Evolutionary conservation across 1,140 invertebrate genomes (phyloP).

Genomic region (Platyscapa corneri): DNA sequence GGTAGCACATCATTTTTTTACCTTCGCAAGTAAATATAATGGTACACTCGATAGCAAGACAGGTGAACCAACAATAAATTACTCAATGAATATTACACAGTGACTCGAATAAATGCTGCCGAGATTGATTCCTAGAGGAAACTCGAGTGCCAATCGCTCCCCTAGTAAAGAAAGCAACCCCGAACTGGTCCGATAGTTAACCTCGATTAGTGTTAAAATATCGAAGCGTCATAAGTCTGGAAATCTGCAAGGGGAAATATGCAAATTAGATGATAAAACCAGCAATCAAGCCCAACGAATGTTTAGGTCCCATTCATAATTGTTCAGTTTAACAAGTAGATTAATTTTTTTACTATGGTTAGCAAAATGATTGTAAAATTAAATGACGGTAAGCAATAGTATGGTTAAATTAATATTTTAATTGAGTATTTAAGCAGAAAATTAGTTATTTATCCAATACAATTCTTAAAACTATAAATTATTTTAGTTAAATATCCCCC

Average conservation of each 20-base stretch:
- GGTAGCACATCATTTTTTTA: conserved; percentile 33
- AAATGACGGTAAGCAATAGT: conserved; percentile 17
- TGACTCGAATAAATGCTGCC: conserved; percentile 80
- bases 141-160: conserved; percentile 73
- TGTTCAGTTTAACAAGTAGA: not conserved
- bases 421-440: conserved; percentile 6
- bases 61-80: conserved; percentile 59
- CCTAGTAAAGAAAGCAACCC: conserved; percentile 69
- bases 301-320: conserved; percentile 14
- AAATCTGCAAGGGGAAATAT: conserved; percentile 74
- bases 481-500: conserved; percentile 39
- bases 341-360: conserved; percentile 34
- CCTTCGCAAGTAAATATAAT: conserved; percentile 44
- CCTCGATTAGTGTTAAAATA: conserved; percentile 78
- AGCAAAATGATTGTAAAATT: conserved; percentile 32
- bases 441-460: conserved; percentile 33
- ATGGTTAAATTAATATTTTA: conserved; percentile 28
- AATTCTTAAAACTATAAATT: conserved; percentile 30
- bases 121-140: conserved; percentile 78
- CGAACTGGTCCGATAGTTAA: conserved; percentile 75
- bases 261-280: conserved; percentile 51
- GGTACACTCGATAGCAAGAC: conserved; percentile 50
- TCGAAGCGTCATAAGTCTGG: conserved; percentile 83
- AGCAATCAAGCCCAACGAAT: conserved; percentile 35
- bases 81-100: conserved; percentile 79